phyloP scores from a whole-genome alignment of 2,113 vertebrate genomes.

The Pimephales promelas region DNA sequence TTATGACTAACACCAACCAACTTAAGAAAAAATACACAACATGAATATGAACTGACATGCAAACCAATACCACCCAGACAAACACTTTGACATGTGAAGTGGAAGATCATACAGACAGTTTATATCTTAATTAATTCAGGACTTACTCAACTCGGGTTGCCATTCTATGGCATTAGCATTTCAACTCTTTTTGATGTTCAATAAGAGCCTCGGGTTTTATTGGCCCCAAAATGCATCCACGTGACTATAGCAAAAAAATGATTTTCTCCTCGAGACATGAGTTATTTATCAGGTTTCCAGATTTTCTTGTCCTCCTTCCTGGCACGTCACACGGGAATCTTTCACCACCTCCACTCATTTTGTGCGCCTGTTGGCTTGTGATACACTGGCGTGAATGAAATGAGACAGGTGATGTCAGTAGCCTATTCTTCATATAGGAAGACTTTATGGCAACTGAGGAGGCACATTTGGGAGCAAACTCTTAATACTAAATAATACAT shows the following conservation, averaged over 20 bases:
- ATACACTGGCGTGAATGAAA: conserved; percentile 15
- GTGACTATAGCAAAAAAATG: neutral
- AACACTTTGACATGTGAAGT: neutral
- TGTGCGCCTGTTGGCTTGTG: conserved; percentile 34
- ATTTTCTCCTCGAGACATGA: neutral
- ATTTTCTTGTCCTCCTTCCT: conserved; percentile 67
- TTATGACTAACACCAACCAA: conserved; percentile 35
- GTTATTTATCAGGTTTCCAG: conserved; percentile 55
- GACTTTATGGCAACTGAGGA: neutral
- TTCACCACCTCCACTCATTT: conserved; percentile 62
- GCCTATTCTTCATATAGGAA: conserved; percentile 1
- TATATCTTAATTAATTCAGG: conserved; percentile 8
- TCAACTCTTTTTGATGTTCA: conserved; percentile 4
- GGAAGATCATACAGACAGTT: neutral
- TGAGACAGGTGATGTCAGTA: neutral
- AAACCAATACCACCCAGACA: neutral
- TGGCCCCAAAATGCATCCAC: neutral
- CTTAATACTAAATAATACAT: neutral
- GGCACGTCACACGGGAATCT: conserved; percentile 62
- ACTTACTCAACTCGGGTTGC: neutral
- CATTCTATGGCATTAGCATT: neutral
- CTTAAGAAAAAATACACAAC: conserved; percentile 11
- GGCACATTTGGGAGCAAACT: neutral
- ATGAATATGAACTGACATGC: conserved; percentile 30
- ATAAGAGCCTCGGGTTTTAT: neutral